Base-by-base conservation (phyloP, 2,113 vertebrate genomes). In the Boulengeromyrus knoepffleri region DNA sequence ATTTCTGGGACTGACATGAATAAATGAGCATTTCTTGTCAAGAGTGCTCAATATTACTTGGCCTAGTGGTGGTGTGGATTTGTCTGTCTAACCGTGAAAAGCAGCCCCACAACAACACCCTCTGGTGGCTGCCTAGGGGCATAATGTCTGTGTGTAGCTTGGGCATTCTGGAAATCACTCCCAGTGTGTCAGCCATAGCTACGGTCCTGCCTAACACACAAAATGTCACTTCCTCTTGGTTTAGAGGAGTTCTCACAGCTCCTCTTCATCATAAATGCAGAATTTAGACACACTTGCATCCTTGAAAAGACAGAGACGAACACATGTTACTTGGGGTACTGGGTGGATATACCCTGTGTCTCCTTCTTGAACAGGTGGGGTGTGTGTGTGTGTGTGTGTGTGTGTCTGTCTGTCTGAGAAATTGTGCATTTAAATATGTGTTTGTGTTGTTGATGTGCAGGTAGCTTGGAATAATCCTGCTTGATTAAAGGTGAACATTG, bases 251-350 rank as follows among this genome's bases (percentile, higher is more conserved):
- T 74, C 83, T 85, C 42, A 53, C 24, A 89, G 87, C 89, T 92
- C 93, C 92, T 93, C 93, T 87, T 93, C 91, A 93, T 95, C 94
- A 88, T 91, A 90, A 92, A 92, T 90, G 92, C 74, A n/a, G 45
- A 46, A 85, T 91, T 90, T 84, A n/a, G 49, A 90, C 24, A 92
- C 47, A 56, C 3, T 21, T 24, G 47, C 56, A 45, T 46, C 52
- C 91, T 92, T 91, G 93, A 31, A 88, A 39, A 42, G 86, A 91
- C 91, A 93, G 91, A 93, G 93, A 92, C 93, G 91, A 92, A 92
- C 90, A 92, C 90, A 15, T 91, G 90, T 89, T 17, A n/a, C 49
- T 47, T 87, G 49, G 85, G 83, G 46, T 85, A 47, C 24, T 85
- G 83, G 45, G 19, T 85, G 42, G 83, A 47, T 47, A n/a, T 85